Percentiles rank a stretch among this genome's conserved stretches.
phyloP scores from a whole-genome alignment of 2,888 invertebrate species.

The Tyria jacobaeae region DNA sequence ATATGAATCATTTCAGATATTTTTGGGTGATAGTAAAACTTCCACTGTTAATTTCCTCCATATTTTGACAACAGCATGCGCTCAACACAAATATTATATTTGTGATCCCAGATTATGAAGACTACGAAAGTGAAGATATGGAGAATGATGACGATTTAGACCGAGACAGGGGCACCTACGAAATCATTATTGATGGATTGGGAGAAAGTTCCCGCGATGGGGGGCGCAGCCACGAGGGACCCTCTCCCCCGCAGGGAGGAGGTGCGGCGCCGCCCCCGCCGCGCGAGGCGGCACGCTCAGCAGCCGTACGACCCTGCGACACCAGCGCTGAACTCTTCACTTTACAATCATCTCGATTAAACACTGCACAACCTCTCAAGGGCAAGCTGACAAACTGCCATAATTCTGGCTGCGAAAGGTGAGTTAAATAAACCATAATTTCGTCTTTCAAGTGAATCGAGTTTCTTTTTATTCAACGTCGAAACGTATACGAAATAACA shows the following conservation, averaged over 20 bases:
- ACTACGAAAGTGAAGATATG: constrained; percentile 76
- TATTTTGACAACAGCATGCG: too few relatives aligned
- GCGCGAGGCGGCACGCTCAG: constrained; percentile 83
- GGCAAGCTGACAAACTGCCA: constrained; percentile 96
- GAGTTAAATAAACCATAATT: constrained; percentile 15
- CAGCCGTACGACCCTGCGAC: constrained; percentile 93
- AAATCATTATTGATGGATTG: constrained; percentile 77
- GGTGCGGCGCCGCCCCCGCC: constrained; percentile 78
- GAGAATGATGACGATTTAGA: constrained; percentile 72
- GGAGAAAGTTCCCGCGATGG: constrained; percentile 70
- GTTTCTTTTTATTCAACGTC: neutral
- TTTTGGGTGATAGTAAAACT: too few relatives aligned
- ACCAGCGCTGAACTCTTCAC: constrained; percentile 95
- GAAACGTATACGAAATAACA: too few relatives aligned
- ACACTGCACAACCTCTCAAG: constrained; percentile 94
- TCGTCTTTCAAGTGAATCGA: neutral
- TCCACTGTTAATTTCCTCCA: too few relatives aligned
- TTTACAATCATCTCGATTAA: constrained; percentile 92
- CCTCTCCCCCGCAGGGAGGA: constrained; percentile 80
- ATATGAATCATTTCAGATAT: too few relatives aligned
- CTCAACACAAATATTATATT: neutral
- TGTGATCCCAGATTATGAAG: constrained; percentile 71
- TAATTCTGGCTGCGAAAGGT: constrained; percentile 95
- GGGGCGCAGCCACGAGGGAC: constrained; percentile 61
- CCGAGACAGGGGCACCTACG: constrained; percentile 79